Evolutionary conservation across 1,140 invertebrate species (phyloP), one percentile per base, ranked within the genome.

Genomic region (Linepithema humile): DNA sequence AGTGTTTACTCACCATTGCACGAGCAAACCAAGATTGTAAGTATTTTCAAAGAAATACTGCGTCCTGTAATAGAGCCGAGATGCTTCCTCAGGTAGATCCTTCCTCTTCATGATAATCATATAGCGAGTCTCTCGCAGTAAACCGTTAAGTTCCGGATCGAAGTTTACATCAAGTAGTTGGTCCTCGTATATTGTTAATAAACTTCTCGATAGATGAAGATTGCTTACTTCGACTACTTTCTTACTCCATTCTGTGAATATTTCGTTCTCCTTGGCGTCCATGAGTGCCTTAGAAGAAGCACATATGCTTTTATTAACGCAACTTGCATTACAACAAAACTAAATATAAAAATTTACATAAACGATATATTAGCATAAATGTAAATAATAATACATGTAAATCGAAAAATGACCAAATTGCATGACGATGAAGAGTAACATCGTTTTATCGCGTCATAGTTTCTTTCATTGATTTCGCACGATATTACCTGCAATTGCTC

Each of bases 91-190:
- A 2, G 96, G 95, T 70, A 96, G 91, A 62, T 94, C 90, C 15
- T 95, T 94, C 85, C 95, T 95, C 38, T 96, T 92, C 77, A 96
- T 93, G 60, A 95, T 95, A 20, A 95, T 95, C 94, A 97, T 94
- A 88, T 96, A 97, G 9, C 95, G 95, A 40, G 96, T 95, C 94
- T 97, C 96, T 26, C 95, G 93, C 23, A 97, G 50, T 3, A 93
- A 32, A 23, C 87, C 89, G 32, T 73, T 95, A 93, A 94, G 69
- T 48, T 92, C 85, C 0, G 75, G 45, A 83, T 91, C 84, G 55
- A 93, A 93, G 85, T 94, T 94, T 26, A 87, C 26, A 26, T 84
- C 83, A 26, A 93, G 57, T 1, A 77, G 38, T 62, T 84, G 50
- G 74, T 92, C 67, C 0, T 89, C 82, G 0, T 26, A 9, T 20